Percentiles rank a stretch among this genome's conserved stretches.
These are phyloP conservation scores for Hemithea aestivaria DNA, from an alignment of 2,888 invertebrate species.

Conservation along the genomic window DNA sequence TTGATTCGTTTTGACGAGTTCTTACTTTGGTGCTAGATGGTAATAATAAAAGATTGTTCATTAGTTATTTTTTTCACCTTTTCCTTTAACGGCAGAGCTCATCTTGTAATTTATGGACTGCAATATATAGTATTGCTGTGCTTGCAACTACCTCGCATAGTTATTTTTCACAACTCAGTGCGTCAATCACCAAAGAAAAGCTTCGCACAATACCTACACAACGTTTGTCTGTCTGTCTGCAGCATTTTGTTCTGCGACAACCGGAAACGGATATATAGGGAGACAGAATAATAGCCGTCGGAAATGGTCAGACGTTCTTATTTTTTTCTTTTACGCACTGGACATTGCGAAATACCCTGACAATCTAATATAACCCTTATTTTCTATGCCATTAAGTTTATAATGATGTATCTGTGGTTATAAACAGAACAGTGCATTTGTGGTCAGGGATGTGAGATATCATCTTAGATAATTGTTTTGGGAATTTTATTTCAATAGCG, in stretches of 20 bases:
- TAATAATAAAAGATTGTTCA: no score
- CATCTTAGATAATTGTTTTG: conserved; percentile 21
- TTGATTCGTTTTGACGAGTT: no score
- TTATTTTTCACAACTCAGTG: no score
- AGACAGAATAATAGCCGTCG: conserved; percentile 79
- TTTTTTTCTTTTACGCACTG: conserved; percentile 67
- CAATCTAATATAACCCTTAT: conserved; percentile 27
- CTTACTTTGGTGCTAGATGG: no score
- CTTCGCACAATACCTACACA: conserved; percentile 20
- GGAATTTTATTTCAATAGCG: conserved; percentile 1
- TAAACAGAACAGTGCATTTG: conserved; percentile 23
- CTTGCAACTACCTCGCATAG: no score
- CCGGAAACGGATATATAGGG: conserved; percentile 78
- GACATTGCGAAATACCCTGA: conserved; percentile 67
- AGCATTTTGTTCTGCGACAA: conserved; percentile 76
- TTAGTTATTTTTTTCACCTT: no score
- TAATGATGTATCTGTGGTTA: conserved; percentile 6
- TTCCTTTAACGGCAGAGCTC: no score
- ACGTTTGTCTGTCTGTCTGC: conserved; percentile 58
- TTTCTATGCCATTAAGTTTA: conserved; percentile 15
- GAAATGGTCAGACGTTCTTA: conserved; percentile 79
- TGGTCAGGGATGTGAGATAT: conserved; percentile 39
- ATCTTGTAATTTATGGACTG: no score
- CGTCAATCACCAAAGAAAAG: conserved; percentile 27
- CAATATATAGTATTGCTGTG: no score